phyloP scores from a whole-genome alignment of 2,113 vertebrate species.

The Daboia siamensis region DNA sequence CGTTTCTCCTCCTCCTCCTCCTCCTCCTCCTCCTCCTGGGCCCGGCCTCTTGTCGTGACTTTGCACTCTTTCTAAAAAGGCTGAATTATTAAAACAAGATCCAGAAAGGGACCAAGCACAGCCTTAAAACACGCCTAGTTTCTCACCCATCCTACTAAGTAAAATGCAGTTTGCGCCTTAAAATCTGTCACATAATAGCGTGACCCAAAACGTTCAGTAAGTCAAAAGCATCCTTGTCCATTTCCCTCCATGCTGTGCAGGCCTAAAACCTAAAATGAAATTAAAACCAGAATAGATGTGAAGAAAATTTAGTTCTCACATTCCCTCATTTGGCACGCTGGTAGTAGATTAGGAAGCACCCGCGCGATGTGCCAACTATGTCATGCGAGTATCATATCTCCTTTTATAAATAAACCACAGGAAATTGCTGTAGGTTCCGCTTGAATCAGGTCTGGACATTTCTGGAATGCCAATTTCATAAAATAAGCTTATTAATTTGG shows the following conservation, averaged over 20 bases:
- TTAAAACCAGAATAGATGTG: neutral
- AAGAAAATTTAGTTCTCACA: neutral
- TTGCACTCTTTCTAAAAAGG: neutral
- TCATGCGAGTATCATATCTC: conserved; percentile 26
- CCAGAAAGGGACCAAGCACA: neutral
- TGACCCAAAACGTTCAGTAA: neutral
- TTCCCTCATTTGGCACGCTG: conserved; percentile 13
- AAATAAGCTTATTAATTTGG: conserved; percentile 27
- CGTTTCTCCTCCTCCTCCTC: neutral
- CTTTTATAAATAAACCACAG: conserved; percentile 13
- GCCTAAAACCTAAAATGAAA: neutral
- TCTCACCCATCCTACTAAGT: neutral
- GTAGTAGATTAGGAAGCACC: conserved; percentile 11
- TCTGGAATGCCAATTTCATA: conserved; percentile 26
- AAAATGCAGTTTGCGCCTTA: neutral
- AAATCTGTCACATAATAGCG: neutral
- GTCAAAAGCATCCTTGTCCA: neutral
- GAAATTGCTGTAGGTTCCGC: conserved; percentile 1
- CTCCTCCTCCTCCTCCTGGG: neutral
- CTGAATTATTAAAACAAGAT: neutral
- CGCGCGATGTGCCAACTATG: conserved; percentile 18
- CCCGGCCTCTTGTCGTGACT: neutral
- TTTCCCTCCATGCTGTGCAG: neutral
- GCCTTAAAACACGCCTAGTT: neutral
- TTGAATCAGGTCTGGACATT: neutral